phyloP scores from a whole-genome alignment of 2,888 invertebrate species.

The Eilema sororculum region DNA sequence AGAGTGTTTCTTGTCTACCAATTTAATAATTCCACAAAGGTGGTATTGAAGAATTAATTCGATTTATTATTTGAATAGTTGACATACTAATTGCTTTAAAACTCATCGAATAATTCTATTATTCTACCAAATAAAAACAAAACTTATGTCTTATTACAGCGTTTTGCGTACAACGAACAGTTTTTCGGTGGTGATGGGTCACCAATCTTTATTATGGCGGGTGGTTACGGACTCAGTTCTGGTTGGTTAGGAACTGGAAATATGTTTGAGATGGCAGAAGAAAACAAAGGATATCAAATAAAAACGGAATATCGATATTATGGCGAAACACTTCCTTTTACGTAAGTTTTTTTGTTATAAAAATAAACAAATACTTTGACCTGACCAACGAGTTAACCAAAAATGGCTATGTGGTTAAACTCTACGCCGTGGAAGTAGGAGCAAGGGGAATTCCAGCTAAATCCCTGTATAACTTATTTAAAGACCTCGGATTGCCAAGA shows the following conservation, averaged over 20 bases:
- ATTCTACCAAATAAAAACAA: background rate
- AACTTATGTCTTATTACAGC: conserved; percentile 58
- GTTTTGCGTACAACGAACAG: conserved; percentile 86
- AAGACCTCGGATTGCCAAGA: too few relatives aligned
- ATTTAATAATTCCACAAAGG: background rate
- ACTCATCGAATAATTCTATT: background rate
- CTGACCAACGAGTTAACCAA: too few relatives aligned
- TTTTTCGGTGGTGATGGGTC: conserved; percentile 84
- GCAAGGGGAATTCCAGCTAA: too few relatives aligned
- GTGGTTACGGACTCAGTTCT: conserved; percentile 91
- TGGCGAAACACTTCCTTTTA: conserved; percentile 91
- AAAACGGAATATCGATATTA: conserved; percentile 95
- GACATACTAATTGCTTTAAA: too few relatives aligned
- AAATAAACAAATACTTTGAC: too few relatives aligned
- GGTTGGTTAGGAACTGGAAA: conserved; percentile 88
- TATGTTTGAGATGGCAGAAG: conserved; percentile 89
- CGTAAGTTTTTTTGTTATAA: conserved; percentile 78
- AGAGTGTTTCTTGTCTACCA: background rate
- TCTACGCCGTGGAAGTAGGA: too few relatives aligned
- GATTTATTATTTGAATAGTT: too few relatives aligned
- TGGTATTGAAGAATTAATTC: too few relatives aligned
- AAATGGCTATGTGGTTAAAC: too few relatives aligned
- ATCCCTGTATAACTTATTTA: too few relatives aligned
- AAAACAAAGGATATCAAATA: conserved; percentile 90
- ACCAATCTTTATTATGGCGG: conserved; percentile 90